Evolutionary conservation across 2,113 vertebrate genomes (phyloP).

Genomic region (Perca flavescens): DNA sequence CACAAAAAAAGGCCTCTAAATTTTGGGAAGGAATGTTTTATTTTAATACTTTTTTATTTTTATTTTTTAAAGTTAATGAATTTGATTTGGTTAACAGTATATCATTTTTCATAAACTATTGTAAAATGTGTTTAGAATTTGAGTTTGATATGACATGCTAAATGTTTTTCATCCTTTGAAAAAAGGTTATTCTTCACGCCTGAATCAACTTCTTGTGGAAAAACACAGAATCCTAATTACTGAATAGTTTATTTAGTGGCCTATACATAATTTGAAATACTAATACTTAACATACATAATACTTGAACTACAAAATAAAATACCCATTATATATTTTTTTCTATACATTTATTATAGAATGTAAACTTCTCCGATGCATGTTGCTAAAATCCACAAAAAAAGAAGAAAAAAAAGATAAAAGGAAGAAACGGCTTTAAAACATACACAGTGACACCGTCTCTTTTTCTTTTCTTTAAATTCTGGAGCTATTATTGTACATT

Average conservation of each 20-base stretch:
- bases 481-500: neutral
- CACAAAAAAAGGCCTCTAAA: neutral
- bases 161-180: neutral
- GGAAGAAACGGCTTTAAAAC: neutral
- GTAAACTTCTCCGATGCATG: neutral
- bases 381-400: neutral
- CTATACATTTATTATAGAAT: neutral
- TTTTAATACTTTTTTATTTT: neutral
- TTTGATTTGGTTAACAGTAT: neutral
- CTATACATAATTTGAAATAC: neutral
- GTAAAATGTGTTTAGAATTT: neutral
- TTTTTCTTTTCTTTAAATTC: neutral
- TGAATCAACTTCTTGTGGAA: neutral
- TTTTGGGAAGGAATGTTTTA: too few relatives aligned
- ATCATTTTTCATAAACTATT: neutral
- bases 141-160: neutral
- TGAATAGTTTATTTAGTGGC: neutral
- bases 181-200: too few relatives aligned
- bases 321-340: neutral
- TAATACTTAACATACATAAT: neutral
- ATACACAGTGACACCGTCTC: neutral
- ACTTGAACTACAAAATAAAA: neutral
- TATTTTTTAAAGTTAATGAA: neutral
- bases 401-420: neutral
- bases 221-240: neutral